Conservation (phyloP, 2,113 vertebrate genomes). For the Montifringilla adamsi region DNA sequence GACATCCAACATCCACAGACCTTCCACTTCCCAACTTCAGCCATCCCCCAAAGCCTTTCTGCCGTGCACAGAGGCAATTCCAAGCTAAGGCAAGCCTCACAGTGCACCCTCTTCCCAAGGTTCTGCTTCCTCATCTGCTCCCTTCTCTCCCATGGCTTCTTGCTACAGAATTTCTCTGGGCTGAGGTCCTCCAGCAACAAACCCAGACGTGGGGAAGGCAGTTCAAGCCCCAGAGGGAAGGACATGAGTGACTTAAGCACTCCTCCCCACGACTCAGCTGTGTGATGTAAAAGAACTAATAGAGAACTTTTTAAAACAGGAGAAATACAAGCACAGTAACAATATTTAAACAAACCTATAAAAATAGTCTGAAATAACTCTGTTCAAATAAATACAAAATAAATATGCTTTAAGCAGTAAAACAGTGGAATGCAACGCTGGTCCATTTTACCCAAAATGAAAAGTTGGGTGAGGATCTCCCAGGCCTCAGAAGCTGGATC, state of each 20-base stretch:
- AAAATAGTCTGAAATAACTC: constrained; percentile 78
- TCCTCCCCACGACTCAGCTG: neutral
- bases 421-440: constrained; percentile 75
- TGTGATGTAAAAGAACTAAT: constrained; percentile 37
- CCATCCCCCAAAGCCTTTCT: neutral
- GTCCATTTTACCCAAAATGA: constrained; percentile 44
- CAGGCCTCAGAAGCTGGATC: constrained; percentile 2
- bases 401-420: constrained; percentile 78
- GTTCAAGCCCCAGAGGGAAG: neutral
- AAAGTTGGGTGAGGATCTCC: constrained; percentile 21
- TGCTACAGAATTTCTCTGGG: constrained; percentile 58
- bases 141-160: constrained; percentile 28
- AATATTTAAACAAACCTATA: constrained; percentile 78
- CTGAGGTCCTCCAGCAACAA: constrained; percentile 30
- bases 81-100: neutral
- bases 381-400: constrained; percentile 85
- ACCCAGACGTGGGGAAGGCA: neutral
- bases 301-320: constrained; percentile 67
- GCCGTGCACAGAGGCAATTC: neutral
- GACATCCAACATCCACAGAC: constrained; percentile 6
- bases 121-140: neutral
- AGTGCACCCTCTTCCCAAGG: neutral
- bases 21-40: neutral
- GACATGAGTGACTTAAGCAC: accelerated
- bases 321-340: constrained; percentile 73